Conservation (phyloP, 1,140 invertebrate species). For the Micrasema longulum region DNA sequence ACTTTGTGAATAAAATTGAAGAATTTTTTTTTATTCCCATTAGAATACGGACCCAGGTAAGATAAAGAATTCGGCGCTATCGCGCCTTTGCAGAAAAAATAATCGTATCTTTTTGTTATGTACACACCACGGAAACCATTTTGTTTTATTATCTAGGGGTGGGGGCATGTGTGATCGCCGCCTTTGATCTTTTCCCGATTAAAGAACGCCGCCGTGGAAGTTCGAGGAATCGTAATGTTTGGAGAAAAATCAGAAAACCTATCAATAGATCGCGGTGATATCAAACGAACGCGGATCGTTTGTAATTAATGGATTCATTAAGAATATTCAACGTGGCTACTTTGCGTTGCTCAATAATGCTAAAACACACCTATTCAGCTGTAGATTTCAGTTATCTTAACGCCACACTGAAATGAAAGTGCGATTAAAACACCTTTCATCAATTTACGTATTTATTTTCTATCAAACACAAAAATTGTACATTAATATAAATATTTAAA, state of each 20-base stretch:
- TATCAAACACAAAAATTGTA: no score
- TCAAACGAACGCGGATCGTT: constrained; percentile 13
- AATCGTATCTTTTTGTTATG: constrained; percentile 32
- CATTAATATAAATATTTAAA: no score
- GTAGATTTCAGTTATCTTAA: background rate
- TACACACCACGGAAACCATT: constrained; percentile 17
- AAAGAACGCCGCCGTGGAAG: constrained; percentile 43
- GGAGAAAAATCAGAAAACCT: constrained; percentile 26
- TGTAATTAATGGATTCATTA: constrained; percentile 29
- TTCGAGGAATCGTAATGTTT: constrained; percentile 35
- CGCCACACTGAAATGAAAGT: no score
- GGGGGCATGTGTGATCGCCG: constrained; percentile 18
- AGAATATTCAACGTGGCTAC: constrained; percentile 2
- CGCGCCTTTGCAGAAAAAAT: constrained; percentile 35
- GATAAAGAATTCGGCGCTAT: background rate
- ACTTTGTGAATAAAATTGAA: no score
- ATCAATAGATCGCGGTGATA: constrained; percentile 34
- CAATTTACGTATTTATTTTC: no score
- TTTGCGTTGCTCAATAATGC: background rate
- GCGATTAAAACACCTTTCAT: no score
- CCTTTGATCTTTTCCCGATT: constrained; percentile 46
- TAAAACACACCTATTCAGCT: no score
- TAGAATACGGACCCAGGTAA: no score
- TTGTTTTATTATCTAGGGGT: constrained; percentile 45
- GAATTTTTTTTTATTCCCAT: no score